Evolutionary conservation across 1,140 invertebrate species (phyloP), one percentile per base, ranked within the genome.

Genomic region (Ceratina japonica): DNA sequence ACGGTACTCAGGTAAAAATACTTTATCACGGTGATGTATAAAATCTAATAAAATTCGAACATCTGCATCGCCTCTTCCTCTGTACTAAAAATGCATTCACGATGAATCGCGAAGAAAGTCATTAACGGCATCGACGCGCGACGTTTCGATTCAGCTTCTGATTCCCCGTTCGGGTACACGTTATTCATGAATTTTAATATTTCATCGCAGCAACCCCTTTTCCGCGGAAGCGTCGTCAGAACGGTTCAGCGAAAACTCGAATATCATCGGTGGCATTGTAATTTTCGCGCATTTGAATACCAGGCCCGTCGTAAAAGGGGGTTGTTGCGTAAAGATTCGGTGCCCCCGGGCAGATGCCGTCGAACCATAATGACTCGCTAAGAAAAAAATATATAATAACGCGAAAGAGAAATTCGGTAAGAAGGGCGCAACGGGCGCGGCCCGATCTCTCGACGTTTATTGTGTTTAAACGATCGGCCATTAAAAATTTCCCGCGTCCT

Each of bases 101-200:
- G 8, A 24, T 7, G 12, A 20, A 37, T 12, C 10, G 24, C 12
- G 27, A 69, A 3, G 27, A 56, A 37, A 44, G 5, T 70, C 52
- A 65, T 79, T 59, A 75, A 64, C 62, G 76, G 71, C 49, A 31
- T 65, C 69, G 69, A 62, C 74, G 74, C 44, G 78, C 65, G 64
- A 68, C 54, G 62, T 18, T 79, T 24, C 18, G 49, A 24, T 71
- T 61, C 31, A 12, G 2, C 44, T 7, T 16, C 16, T 2, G 54
- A 20, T 44, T 44, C 13, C 44, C 64, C 24, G 62, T 74, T 49
- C 18, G 51, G 27, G 61, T n/a, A 24, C 22, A 22, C 54, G 56
- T 75, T 69, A 71, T 85, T 87, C 86, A 88, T 90, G 90, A 88
- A 91, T 91, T 90, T 91, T 90, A 90, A 91, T 91, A 86, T 90